Conservation (phyloP, 2,888 invertebrate genomes). For the Emmelina monodactyla region DNA sequence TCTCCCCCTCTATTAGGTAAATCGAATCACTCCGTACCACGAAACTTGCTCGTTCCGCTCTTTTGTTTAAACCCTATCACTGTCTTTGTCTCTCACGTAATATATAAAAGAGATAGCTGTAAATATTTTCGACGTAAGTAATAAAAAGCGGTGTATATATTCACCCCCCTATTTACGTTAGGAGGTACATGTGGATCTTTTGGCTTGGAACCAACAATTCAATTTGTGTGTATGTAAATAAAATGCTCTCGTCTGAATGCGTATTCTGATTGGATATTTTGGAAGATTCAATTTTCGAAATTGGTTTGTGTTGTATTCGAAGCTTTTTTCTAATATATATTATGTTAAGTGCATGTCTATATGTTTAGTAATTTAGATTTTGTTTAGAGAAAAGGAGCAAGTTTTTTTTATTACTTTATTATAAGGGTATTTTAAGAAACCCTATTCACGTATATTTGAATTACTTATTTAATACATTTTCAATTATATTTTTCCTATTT, state of each 20-base stretch:
- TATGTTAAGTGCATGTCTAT: too few relatives aligned
- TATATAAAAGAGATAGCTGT: background rate
- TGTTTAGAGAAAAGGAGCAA: too few relatives aligned
- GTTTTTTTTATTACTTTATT: too few relatives aligned
- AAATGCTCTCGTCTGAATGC: conserved; percentile 32
- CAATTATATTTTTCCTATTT: too few relatives aligned
- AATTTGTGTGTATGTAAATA: conserved; percentile 60
- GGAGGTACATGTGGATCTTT: conserved; percentile 39
- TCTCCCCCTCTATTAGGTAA: conserved; percentile 59
- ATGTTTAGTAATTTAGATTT: too few relatives aligned
- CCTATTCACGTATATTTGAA: too few relatives aligned
- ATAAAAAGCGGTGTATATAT: too few relatives aligned
- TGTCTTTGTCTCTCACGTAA: background rate
- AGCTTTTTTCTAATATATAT: too few relatives aligned
- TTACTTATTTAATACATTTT: too few relatives aligned
- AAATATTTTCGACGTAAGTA: background rate
- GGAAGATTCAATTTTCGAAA: conserved; percentile 19
- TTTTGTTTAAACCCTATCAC: too few relatives aligned
- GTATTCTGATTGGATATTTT: conserved; percentile 18
- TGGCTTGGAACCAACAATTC: conserved; percentile 56
- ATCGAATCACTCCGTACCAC: conserved; percentile 51
- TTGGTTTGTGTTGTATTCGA: background rate
- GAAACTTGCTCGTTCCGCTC: conserved; percentile 21
- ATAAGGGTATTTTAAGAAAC: too few relatives aligned
- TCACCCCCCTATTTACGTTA: conserved; percentile 10